Evolutionary conservation across 2,888 invertebrate genomes (phyloP).

Genomic region (Drosophila ezoana): DNA sequence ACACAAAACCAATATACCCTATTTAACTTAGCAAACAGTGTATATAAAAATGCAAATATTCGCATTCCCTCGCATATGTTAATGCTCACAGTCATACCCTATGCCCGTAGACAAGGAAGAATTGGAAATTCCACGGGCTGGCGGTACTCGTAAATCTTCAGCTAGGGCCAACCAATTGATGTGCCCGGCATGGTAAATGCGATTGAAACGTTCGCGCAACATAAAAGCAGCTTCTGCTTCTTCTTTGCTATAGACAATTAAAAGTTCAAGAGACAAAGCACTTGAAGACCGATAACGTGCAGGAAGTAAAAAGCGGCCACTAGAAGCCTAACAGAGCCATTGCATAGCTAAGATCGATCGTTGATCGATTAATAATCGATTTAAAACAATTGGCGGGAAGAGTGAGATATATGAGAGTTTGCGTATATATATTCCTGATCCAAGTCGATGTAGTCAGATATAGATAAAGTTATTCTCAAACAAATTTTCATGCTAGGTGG

Average conservation of each 20-base stretch:
- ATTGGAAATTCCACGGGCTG: conserved; percentile 29
- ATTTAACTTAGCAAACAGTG: neutral
- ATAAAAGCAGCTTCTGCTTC: conserved; percentile 1
- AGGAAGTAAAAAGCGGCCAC: no score
- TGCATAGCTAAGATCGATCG: no score
- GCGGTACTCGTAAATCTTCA: conserved; percentile 30
- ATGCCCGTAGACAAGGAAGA: conserved; percentile 38
- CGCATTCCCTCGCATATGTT: neutral
- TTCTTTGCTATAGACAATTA: neutral
- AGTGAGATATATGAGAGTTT: neutral
- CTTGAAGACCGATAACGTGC: neutral
- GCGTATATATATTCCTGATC: no score
- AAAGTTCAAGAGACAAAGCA: neutral
- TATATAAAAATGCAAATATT: neutral
- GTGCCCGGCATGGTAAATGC: conserved; percentile 36
- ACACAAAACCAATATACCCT: neutral
- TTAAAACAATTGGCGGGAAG: no score
- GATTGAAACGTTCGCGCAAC: neutral
- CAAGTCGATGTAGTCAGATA: no score
- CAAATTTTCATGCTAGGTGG: no score
- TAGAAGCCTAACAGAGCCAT: no score
- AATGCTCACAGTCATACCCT: neutral
- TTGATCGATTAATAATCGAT: conserved; percentile 1
- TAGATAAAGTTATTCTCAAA: no score
- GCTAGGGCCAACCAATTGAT: conserved; percentile 14